Evolutionary conservation across 2,113 vertebrate species (phyloP).

Genomic region (Passer domesticus): DNA sequence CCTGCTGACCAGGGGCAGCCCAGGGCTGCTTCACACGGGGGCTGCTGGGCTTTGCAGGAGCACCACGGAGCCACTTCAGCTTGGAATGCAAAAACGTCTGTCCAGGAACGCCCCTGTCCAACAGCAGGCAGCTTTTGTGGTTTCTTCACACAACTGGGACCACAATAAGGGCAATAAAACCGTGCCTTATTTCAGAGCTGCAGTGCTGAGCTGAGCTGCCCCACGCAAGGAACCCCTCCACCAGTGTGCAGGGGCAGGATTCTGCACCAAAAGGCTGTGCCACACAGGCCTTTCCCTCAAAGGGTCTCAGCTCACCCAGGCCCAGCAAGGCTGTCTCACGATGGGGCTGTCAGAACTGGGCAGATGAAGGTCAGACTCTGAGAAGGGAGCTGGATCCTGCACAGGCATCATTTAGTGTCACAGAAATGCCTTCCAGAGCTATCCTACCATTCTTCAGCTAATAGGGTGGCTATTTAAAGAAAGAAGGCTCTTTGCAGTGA

Average conservation of each 20-base stretch:
- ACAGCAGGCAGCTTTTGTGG: not conserved
- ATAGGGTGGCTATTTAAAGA: conserved; percentile 57
- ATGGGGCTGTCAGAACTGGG: not conserved
- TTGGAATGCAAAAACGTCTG: not conserved
- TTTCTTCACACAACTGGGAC: not conserved
- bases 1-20: not conserved
- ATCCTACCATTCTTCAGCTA: not conserved
- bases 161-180: accelerated
- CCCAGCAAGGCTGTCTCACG: not conserved
- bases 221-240: accelerated
- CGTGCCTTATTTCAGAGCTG: accelerated
- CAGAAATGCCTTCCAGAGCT: conserved; percentile 34
- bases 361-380: not conserved
- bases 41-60: not conserved
- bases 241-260: not conserved
- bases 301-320: not conserved
- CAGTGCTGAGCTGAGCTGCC: not conserved
- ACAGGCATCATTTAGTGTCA: conserved; percentile 21
- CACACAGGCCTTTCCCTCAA: not conserved
- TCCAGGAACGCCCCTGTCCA: not conserved
- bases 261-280: not conserved
- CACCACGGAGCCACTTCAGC: not conserved
- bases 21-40: accelerated
- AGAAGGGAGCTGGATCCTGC: not conserved
- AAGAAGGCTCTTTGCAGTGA: not conserved